Evolutionary conservation across 2,888 invertebrate genomes (phyloP), one percentile per base, ranked within the genome.

Genomic region (Gari tellinella): DNA sequence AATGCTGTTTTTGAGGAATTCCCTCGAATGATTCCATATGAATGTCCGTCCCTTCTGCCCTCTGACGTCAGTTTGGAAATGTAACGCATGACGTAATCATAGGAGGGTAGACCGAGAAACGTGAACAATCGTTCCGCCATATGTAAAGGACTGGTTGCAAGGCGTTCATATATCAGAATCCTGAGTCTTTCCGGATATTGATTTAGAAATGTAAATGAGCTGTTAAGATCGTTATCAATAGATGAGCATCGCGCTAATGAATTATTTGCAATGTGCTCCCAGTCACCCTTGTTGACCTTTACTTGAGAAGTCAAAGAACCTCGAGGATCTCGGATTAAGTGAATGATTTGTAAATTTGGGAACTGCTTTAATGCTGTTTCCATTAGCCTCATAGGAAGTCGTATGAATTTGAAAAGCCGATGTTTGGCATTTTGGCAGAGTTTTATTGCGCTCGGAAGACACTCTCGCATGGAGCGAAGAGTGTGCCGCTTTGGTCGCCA

Each of bases 1-100:
- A 66, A 70, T 3, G 78, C 78, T 7, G 78, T 58, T 52, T 53
- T 51, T 3, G 78, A 73, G 1, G 78, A 78, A 56, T 78, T 78
- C 15, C 41, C 31, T 7, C 66, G 52, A 10, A 70, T 15, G 17
- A 65, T 62, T 15, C 73, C 66, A 26, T 60, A 78, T 5, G 51
- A 31, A 5, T 48, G 37, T 0, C 37, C n/a, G 14, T 31, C 46
- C 26, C 37, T 37, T 10, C 60, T 58, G 14, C 73, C 73, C 10
- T 53, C 64, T 15, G 58, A 25, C n/a, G 78, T 78, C 17, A 78
- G 23, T 19, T 73, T 70, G 1, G 40, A 15, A 1, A 78, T 49
- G 41, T 78, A 78, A 0, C 55, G 45, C 26, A 51, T 23, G 0
- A 78, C 31, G n/a, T 46, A 53, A 0, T 66, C n/a, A 31, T 56